Base-by-base conservation (phyloP, 2,113 vertebrate genomes). In the Anarhynchus alexandrinus region DNA sequence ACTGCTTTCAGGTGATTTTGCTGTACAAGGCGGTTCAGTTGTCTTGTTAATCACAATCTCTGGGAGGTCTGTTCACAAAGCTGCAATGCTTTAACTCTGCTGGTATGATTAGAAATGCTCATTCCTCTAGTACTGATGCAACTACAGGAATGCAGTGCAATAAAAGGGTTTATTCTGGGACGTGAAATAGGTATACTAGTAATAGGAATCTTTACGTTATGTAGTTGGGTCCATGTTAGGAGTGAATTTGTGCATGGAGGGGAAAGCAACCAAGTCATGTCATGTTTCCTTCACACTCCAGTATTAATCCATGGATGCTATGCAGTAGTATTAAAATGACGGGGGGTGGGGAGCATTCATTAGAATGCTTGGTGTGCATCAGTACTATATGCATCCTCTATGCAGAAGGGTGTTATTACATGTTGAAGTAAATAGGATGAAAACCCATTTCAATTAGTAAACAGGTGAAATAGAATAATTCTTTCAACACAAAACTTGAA, bases 11-110 rank as follows among this genome's bases (percentile, higher is more conserved):
- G 69, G 38, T 87, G 82, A 11, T 78, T 54, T 36, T 57, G 49
- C 64, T 62, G 26, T 51, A 7, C 4, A 8, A 25, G 55, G 20
- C 0, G 1, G 11, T n/a, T 74, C 2, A 21, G 17, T 71, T 72
- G 59, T 26, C 36, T 29, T 27, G 45, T 23, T 47, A 18, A 6
- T 30, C 17, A 3, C 32, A 38, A 2, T 17, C 26, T 62, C 54
- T 43, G 55, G 57, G 42, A 42, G 4, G 15, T 61, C n/a, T 65
- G 12, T 34, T 77, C 26, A 12, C 2, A 6, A n/a, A 38, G 34
- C 64, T 89, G 45, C 26, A 6, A 2, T 6, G 1, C 40, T 69
- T 38, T 3, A 10, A 19, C 45, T 38, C 36, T 47, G 67, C 36
- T 59, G n/a, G 3, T n/a, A 2, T 64, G 45, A 11, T 58, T 13